These are phyloP conservation scores for Notodonta dromedarius DNA, from an alignment of 2,888 invertebrate genomes.

Conservation along the genomic window DNA sequence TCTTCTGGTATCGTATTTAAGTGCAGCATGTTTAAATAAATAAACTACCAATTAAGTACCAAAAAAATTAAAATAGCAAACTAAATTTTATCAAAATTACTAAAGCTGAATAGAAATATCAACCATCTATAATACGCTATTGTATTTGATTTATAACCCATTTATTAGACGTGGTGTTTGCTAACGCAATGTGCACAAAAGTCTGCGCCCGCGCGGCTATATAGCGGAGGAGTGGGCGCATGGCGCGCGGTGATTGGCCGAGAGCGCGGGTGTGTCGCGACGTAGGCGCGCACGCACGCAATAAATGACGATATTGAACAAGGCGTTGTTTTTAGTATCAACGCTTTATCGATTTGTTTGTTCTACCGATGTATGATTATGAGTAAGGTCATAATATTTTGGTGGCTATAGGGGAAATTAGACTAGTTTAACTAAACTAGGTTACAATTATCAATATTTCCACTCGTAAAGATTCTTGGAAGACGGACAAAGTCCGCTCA, in stretches of 20 bases:
- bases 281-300: constrained; percentile 42
- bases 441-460: no score
- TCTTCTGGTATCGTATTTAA: constrained; percentile 70
- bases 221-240: constrained; percentile 66
- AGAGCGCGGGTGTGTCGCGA: constrained; percentile 73
- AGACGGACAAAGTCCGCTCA: no score
- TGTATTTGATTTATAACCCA: constrained; percentile 77
- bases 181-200: constrained; percentile 51
- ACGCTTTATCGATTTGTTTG: not conserved
- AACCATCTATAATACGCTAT: constrained; percentile 80
- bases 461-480: no score
- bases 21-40: constrained; percentile 69
- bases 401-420: no score
- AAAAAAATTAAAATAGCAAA: constrained; percentile 17
- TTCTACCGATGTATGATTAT: not conserved
- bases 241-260: constrained; percentile 67
- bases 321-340: not conserved
- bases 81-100: constrained; percentile 76
- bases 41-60: constrained; percentile 18
- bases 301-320: constrained; percentile 7
- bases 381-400: not conserved
- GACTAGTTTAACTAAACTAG: no score
- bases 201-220: constrained; percentile 57
- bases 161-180: constrained; percentile 56
- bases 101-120: constrained; percentile 81